These are phyloP conservation scores for Psittacara wagleri DNA, from an alignment of 2,113 vertebrate genomes.

Conservation along the genomic window DNA sequence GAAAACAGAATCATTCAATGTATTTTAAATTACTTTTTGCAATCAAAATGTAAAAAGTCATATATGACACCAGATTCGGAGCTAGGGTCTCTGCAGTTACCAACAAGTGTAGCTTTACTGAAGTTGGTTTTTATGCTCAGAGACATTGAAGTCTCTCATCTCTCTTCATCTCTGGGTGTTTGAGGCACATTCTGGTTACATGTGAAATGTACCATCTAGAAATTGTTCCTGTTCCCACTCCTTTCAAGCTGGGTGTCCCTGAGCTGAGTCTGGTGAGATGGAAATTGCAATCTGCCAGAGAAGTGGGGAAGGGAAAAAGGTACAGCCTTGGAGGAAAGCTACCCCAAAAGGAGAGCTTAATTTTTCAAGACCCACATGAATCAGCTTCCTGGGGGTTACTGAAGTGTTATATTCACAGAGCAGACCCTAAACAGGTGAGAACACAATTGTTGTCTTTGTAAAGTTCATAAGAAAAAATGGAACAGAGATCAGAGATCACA, in stretches of 20 bases:
- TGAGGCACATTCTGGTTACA: background rate
- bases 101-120: background rate
- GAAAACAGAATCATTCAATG: background rate
- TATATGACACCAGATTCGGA: background rate
- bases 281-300: background rate
- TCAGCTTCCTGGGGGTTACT: background rate
- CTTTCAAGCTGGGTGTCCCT: background rate
- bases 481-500: background rate
- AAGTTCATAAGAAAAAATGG: background rate
- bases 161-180: background rate
- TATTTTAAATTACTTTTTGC: background rate
- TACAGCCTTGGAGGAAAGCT: background rate
- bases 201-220: background rate
- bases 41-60: background rate
- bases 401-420: rapidly evolving
- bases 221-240: background rate
- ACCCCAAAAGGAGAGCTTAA: background rate
- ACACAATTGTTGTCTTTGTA: background rate
- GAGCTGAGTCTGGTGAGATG: background rate
- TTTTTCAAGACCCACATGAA: background rate
- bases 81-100: background rate
- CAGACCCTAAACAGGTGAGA: background rate
- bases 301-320: background rate
- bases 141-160: background rate
- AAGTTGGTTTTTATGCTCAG: background rate